Percentiles rank a stretch among this genome's conserved stretches.
phyloP scores from a whole-genome alignment of 2,888 invertebrate species.

The Pandemis heparana region DNA sequence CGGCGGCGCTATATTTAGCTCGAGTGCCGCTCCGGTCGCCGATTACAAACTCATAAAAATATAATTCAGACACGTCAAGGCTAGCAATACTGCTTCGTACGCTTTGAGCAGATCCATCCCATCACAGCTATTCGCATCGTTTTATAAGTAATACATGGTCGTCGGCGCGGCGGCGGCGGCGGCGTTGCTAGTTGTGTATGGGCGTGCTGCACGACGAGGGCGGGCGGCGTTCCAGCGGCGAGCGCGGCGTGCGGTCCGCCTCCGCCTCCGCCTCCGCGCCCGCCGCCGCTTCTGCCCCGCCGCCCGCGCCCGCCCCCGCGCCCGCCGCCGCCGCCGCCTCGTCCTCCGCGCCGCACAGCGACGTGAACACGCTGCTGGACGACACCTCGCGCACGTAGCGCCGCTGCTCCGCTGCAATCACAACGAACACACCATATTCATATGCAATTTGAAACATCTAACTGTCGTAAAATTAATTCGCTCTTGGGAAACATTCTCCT shows the following conservation, averaged over 20 bases:
- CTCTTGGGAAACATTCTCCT: too few species aligned
- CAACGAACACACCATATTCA: not conserved
- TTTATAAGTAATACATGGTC: constrained; percentile 9
- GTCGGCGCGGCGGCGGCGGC: constrained; percentile 35
- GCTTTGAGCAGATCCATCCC: constrained; percentile 44
- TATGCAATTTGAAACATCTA: too few species aligned
- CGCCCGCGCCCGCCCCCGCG: constrained; percentile 28
- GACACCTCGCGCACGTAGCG: constrained; percentile 80
- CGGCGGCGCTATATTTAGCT: constrained; percentile 40
- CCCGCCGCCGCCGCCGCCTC: constrained; percentile 32
- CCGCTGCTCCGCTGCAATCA: constrained; percentile 76
- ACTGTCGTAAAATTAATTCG: too few species aligned
- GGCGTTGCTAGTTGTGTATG: constrained; percentile 64
- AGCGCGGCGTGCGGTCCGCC: constrained; percentile 44
- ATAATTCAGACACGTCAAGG: constrained; percentile 52
- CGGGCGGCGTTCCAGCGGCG: constrained; percentile 56
- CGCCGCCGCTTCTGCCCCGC: constrained; percentile 31
- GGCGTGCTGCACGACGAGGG: constrained; percentile 79
- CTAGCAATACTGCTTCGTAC: constrained; percentile 46
- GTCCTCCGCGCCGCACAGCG: constrained; percentile 60
- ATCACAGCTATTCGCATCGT: constrained; percentile 51
- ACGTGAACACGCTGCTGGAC: constrained; percentile 70
- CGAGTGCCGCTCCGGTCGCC: constrained; percentile 40
- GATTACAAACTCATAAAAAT: constrained; percentile 56
- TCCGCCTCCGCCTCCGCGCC: constrained; percentile 44